These are phyloP conservation scores for Bacillus rossius DNA, from an alignment of 1,140 invertebrate genomes.

Conservation along the genomic window DNA sequence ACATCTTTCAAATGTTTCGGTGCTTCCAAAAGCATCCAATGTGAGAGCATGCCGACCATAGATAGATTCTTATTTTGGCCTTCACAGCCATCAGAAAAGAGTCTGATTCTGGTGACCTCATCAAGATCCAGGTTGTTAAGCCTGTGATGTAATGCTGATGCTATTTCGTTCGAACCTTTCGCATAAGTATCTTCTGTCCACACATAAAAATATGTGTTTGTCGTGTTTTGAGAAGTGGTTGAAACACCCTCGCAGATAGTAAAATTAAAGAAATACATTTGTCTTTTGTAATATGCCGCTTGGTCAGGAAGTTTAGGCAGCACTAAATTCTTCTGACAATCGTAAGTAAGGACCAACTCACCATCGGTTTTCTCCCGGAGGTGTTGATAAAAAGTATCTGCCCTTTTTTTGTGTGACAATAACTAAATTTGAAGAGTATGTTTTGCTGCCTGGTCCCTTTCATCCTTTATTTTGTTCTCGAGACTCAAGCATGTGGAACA, in stretches of 20 bases:
- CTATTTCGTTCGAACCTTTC: conserved; percentile 11
- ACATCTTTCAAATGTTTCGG: conserved; percentile 9
- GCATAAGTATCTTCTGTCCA: background rate
- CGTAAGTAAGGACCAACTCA: conserved; percentile 6
- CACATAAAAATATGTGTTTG: conserved; percentile 5
- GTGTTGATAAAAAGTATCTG: conserved; percentile 6
- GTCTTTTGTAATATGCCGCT: conserved; percentile 14
- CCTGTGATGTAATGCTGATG: conserved; percentile 5
- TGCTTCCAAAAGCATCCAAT: conserved; percentile 6
- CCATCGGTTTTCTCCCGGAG: conserved; percentile 11
- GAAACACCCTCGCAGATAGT: conserved; percentile 10
- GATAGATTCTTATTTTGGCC: conserved; percentile 14
- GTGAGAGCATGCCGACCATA: background rate
- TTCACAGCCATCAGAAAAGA: conserved; percentile 11
- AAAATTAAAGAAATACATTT: conserved; percentile 17
- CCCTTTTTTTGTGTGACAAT: conserved; percentile 2
- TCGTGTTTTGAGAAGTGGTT: background rate
- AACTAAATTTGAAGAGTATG: background rate
- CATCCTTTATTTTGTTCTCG: conserved; percentile 10
- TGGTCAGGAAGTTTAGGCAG: conserved; percentile 4
- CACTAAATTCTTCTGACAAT: conserved; percentile 12
- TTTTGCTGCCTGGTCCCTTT: conserved; percentile 3
- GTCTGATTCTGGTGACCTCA: conserved; percentile 8
- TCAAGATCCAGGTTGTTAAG: background rate
- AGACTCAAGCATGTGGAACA: conserved; percentile 15